phyloP scores from a whole-genome alignment of 2,888 invertebrate genomes.

The Hybos culiciformis region DNA sequence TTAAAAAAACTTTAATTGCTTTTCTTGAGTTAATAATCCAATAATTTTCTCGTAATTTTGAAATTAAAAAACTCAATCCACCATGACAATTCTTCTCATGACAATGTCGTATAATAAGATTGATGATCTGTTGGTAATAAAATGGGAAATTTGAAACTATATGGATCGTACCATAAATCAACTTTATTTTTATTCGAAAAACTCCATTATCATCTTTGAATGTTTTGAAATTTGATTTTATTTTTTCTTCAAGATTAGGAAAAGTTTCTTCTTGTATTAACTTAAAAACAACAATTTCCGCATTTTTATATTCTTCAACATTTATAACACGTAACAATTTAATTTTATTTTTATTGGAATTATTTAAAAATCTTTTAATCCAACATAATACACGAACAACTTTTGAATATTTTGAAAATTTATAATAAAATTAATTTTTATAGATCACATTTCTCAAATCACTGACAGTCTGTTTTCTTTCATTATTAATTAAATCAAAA shows the following conservation, averaged over 20 bases:
- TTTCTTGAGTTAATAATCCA: conserved; percentile 17
- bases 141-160: conserved; percentile 18
- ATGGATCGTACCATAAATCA: conserved; percentile 10
- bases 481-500: too few relatives aligned
- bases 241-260: conserved; percentile 5
- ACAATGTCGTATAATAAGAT: conserved; percentile 15
- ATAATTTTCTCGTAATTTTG: conserved; percentile 16
- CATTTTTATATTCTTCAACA: background rate
- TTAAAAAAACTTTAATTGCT: conserved; percentile 12
- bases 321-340: background rate
- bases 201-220: conserved; percentile 13
- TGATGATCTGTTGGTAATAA: conserved; percentile 18
- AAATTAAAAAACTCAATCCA: conserved; percentile 13
- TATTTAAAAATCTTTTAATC: conserved; percentile 6
- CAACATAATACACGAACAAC: conserved; percentile 17
- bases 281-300: background rate
- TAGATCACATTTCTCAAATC: too few relatives aligned
- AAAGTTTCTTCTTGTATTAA: conserved; percentile 5
- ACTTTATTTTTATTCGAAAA: conserved; percentile 14
- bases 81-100: conserved; percentile 6
- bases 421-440: too few relatives aligned
- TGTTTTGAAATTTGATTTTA: conserved; percentile 6
- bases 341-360: background rate
- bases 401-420: conserved; percentile 16
- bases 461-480: too few relatives aligned